Conservation (phyloP, 2,113 vertebrate species). For the Tachysurus fulvidraco region DNA sequence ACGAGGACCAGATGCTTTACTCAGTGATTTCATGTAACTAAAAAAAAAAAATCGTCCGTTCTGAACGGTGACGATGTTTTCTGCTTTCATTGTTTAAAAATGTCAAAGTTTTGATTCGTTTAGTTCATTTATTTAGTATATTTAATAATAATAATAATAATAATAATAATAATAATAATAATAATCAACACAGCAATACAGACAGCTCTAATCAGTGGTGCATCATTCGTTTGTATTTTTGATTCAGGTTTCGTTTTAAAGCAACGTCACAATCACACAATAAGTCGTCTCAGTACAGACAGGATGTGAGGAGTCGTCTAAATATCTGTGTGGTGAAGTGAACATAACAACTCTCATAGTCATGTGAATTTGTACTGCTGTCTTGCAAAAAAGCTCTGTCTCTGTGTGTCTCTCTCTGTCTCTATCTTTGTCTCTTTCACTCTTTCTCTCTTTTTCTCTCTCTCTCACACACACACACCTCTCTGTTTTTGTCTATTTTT, state of each 20-base stretch:
- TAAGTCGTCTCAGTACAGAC: neutral
- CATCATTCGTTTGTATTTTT: neutral
- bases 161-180: neutral
- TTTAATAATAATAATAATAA: neutral
- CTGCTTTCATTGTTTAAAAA: neutral
- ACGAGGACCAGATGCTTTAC: neutral
- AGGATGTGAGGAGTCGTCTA: neutral
- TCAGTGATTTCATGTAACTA: neutral
- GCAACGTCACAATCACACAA: neutral
- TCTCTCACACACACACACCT: too few relatives aligned
- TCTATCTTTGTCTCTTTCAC: constrained; percentile 53
- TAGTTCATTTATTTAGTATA: neutral
- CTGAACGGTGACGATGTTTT: neutral
- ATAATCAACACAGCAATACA: constrained; percentile 12
- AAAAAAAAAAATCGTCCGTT: neutral
- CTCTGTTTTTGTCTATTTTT: too few relatives aligned
- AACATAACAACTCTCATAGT: constrained; percentile 23
- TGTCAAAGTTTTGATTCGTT: neutral
- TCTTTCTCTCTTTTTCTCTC: constrained; percentile 49
- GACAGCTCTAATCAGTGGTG: constrained; percentile 7
- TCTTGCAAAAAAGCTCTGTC: constrained; percentile 43
- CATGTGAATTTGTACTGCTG: constrained; percentile 27
- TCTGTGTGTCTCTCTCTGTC: constrained; percentile 41
- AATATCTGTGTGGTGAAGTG: neutral
- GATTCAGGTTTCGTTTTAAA: neutral